Evolutionary conservation across 2,888 invertebrate species (phyloP), one percentile per base, ranked within the genome.

Genomic region (Pollenia angustigena): DNA sequence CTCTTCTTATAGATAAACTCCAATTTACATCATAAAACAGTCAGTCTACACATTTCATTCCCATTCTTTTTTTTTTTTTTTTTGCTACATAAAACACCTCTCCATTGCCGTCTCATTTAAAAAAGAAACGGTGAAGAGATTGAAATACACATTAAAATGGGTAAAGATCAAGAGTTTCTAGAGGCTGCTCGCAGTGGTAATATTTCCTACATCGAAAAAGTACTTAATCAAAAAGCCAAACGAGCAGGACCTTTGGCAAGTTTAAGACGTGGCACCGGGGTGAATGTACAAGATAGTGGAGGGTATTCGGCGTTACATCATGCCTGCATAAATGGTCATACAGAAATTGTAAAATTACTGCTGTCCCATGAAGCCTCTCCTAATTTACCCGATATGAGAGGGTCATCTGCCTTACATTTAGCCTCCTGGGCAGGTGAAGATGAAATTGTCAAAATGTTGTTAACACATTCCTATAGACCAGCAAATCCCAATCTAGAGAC

Each of bases 101-200:
- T 60, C 3, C 9, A 23, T 8, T 32, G 32, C 6, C 32, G 0
- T 6, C 6, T 2, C 42, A 42, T 23, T 11, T 10, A 7, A 16
- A 46, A n/a, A 0, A 12, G 23, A 14, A 6, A 71, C 16, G 4
- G 16, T 23, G 18, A 50, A 48, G 11, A 6, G 44, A 8, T 14
- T 2, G 6, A n/a, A 16, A 1, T 7, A 66, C 9, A 32, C 8
- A 14, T 8, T 2, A n/a, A n/a, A 46, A 99, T 99, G 98, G 98
- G 98, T 93, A 98, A 98, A 94, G 98, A 99, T 94, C 98, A 98
- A 94, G 98, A 99, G 94, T 95, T 99, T 94, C 95, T 99, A 94
- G 98, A 99, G 93, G 99, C 98, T 90, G 98, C 98, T 90, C 96
- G 98, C 91, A 97, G 96, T 94, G 99, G 98, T 93, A 97, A 98